Evolutionary conservation across 2,888 invertebrate species (phyloP).

Genomic region (Taphrorychus bicolor): DNA sequence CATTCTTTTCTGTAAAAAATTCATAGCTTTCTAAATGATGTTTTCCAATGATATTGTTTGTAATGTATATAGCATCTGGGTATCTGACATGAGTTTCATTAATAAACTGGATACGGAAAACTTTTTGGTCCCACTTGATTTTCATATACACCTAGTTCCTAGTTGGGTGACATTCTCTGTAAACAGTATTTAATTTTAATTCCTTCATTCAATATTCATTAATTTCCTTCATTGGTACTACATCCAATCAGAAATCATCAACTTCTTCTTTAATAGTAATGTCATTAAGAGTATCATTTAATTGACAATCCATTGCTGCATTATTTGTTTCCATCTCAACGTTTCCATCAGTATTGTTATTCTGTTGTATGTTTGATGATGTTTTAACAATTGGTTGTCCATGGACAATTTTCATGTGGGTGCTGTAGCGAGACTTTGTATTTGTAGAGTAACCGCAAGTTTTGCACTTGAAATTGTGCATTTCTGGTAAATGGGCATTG

Average conservation of each 20-base stretch:
- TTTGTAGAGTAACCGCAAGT: constrained; percentile 22
- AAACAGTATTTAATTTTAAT: too few relatives aligned
- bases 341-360: background rate
- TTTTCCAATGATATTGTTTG: too few relatives aligned
- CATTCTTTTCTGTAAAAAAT: too few relatives aligned
- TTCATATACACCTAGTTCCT: too few relatives aligned
- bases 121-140: too few relatives aligned
- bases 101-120: too few relatives aligned
- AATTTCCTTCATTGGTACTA: too few relatives aligned
- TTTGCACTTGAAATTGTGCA: constrained; percentile 17
- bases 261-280: background rate
- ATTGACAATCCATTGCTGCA: background rate
- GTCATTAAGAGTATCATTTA: background rate
- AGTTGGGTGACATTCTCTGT: too few relatives aligned
- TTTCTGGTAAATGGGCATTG: constrained; percentile 23
- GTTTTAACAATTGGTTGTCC: constrained; percentile 16
- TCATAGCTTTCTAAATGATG: too few relatives aligned
- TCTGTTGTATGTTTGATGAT: background rate
- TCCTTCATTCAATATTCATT: too few relatives aligned
- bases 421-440: constrained; percentile 15
- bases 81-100: too few relatives aligned
- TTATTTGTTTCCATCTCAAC: background rate
- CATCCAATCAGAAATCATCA: background rate
- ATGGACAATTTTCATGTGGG: constrained; percentile 16
- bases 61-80: too few relatives aligned